Evolutionary conservation across 1,140 invertebrate species (phyloP), one percentile per base, ranked within the genome.

Genomic region (Solen grandis): DNA sequence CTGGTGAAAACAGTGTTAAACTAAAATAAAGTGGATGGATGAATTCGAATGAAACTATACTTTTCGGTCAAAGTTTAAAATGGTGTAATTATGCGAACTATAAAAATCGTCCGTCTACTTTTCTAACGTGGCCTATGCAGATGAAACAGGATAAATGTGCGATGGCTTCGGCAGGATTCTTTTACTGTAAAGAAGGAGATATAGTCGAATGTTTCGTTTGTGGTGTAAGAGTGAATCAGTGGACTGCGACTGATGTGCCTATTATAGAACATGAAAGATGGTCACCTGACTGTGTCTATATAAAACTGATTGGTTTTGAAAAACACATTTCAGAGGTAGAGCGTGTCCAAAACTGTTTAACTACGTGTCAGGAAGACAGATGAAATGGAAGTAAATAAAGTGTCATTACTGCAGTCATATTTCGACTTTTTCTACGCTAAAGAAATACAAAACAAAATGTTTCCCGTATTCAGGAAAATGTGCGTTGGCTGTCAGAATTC

Each of bases 371-470:
- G 35, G 5, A 16, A 14, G 46, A 13, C 4, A 1, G 8, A 19
- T 31, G 55, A n/a, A 19, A 70, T 70, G 66, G 66, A 70, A 29
- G 10, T 52, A 13, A 46, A 8, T 33, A 55, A 57, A 59, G 54
- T 72, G 27, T 72, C 69, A 36, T 72, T 72, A 59, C 31, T 72
- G 16, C 31, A 59, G 22, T 72, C 54, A 22, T 72, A 72, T 31
- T 72, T 72, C 41, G 69, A 72, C 69, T 72, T 72, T 72, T 72
- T 72, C 69, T 59, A 72, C 36, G 69, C 69, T 38, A 59, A 72
- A 72, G 69, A 72, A 72, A 72, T 72, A 36, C 1, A 55, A 31
- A 29, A n/a, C 10, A 59, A 72, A 8, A 72, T 72, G 52, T 72
- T 25, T 41, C 33, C 55, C 38, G 69, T 72, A 2, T 72, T 72